phyloP scores from a whole-genome alignment of 2,888 invertebrate genomes.

The Meloe dianella region DNA sequence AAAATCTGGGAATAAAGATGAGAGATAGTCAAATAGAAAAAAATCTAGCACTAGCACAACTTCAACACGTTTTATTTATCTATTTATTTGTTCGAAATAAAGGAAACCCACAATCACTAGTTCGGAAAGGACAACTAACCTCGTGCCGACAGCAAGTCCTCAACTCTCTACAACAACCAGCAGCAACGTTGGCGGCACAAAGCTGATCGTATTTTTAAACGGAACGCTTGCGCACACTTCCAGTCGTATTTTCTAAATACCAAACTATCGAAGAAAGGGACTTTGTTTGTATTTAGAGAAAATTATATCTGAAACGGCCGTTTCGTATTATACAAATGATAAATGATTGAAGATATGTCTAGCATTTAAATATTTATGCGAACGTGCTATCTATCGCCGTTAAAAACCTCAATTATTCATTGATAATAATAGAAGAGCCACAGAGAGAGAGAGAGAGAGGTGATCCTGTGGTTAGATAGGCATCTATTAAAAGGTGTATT shows the following conservation, averaged over 20 bases:
- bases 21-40: slow-evolving; percentile 5
- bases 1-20: not conserved
- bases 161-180: slow-evolving; percentile 15
- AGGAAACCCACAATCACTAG: slow-evolving; percentile 16
- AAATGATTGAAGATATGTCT: slow-evolving; percentile 13
- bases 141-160: not conserved
- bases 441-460: too few relatives aligned
- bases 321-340: slow-evolving; percentile 9
- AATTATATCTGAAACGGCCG: slow-evolving; percentile 1
- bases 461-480: too few relatives aligned
- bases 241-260: not conserved
- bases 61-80: not conserved
- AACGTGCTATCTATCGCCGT: slow-evolving; percentile 24
- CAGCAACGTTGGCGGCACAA: slow-evolving; percentile 30
- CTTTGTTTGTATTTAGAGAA: slow-evolving; percentile 17
- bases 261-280: slow-evolving; percentile 17
- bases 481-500: not conserved
- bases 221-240: slow-evolving; percentile 29
- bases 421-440: too few relatives aligned
- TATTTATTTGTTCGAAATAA: slow-evolving; percentile 17
- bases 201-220: slow-evolving; percentile 34
- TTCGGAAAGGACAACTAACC: slow-evolving; percentile 2
- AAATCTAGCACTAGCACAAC: not conserved
- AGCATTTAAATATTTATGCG: slow-evolving; percentile 24
- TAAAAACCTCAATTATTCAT: slow-evolving; percentile 20